These are phyloP conservation scores for Stomatorhinus ivindoensis DNA, from an alignment of 2,113 vertebrate species.

Conservation along the genomic window DNA sequence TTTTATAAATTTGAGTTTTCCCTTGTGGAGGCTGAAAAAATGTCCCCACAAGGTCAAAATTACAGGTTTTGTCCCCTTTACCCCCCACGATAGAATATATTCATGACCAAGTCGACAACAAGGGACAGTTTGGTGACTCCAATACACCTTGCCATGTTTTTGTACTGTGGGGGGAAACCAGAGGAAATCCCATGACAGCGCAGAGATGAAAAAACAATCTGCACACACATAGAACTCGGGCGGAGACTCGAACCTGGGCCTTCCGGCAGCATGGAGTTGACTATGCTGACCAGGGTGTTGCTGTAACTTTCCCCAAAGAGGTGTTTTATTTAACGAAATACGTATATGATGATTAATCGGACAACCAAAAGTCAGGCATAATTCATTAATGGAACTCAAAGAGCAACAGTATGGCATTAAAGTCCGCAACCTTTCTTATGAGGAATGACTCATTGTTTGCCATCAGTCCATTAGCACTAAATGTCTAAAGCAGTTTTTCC, in stretches of 20 bases:
- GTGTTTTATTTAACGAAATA: background rate
- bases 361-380: background rate
- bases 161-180: background rate
- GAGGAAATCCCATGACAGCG: background rate
- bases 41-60: background rate
- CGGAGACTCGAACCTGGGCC: background rate
- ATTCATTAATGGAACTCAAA: background rate
- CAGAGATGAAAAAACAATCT: background rate
- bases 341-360: background rate
- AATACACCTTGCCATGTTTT: background rate
- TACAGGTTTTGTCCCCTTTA: background rate
- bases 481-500: background rate
- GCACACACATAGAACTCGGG: background rate
- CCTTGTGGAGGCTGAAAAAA: background rate
- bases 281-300: background rate
- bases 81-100: background rate
- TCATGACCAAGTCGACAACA: background rate
- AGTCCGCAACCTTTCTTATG: background rate
- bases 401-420: background rate
- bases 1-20: background rate
- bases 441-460: background rate
- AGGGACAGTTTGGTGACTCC: background rate
- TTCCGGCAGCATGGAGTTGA: background rate
- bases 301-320: slow-evolving; percentile 24
- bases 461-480: background rate